Percentiles rank a stretch among this genome's conserved stretches.
phyloP scores from a whole-genome alignment of 2,888 invertebrate species.

The Nomada flava region DNA sequence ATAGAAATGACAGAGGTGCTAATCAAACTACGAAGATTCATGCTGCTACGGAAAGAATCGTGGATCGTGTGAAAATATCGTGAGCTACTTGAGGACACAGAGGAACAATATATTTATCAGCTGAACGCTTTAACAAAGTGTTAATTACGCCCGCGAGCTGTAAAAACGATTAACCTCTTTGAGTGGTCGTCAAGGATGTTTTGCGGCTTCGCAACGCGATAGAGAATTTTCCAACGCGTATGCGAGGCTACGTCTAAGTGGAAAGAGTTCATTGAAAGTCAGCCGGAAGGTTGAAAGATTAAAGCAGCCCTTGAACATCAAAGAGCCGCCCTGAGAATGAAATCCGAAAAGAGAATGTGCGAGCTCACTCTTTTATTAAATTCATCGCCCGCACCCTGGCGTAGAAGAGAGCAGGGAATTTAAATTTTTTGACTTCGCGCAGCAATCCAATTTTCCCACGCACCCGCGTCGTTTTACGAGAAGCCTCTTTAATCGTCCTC shows the following conservation, averaged over 20 bases:
- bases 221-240: conserved; percentile 24
- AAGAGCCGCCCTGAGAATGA: conserved; percentile 36
- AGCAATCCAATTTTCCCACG: conserved; percentile 49
- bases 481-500: conserved; percentile 11
- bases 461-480: conserved; percentile 34
- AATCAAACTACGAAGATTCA: no score
- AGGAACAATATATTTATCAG: no score
- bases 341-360: conserved; percentile 57
- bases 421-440: conserved; percentile 42
- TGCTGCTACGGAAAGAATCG: no score
- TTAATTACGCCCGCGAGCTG: conserved; percentile 13
- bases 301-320: conserved; percentile 54
- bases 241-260: conserved; percentile 22
- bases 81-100: no score
- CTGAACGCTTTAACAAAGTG: not conserved
- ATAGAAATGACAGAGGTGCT: no score
- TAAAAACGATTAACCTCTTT: not conserved
- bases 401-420: conserved; percentile 43
- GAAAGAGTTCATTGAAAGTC: conserved; percentile 46
- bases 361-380: conserved; percentile 51
- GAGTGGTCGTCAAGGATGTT: not conserved
- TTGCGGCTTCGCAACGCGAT: conserved; percentile 13
- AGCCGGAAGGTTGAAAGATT: conserved; percentile 47
- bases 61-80: no score
- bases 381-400: conserved; percentile 26